These are phyloP conservation scores for Listronotus bonariensis DNA, from an alignment of 1,140 invertebrate species.

Conservation along the genomic window DNA sequence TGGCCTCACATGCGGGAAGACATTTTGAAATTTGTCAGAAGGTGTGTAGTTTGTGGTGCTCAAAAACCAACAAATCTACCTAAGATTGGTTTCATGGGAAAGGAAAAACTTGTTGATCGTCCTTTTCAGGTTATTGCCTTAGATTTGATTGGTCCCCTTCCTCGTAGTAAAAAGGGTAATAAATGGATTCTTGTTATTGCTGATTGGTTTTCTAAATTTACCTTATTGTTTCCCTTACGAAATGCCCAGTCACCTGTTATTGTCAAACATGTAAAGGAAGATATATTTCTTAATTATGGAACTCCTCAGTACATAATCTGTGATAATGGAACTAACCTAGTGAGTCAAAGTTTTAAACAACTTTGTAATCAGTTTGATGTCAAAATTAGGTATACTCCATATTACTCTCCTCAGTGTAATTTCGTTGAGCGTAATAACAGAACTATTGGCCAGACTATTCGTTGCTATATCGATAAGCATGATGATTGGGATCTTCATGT, in stretches of 20 bases:
- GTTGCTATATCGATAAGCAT: slow-evolving; percentile 29
- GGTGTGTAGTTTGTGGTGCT: slow-evolving; percentile 28
- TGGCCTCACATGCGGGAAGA: slow-evolving; percentile 32
- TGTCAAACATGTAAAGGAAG: slow-evolving; percentile 38
- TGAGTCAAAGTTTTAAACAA: slow-evolving; percentile 4
- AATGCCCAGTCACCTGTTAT: slow-evolving; percentile 15
- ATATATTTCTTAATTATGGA: slow-evolving; percentile 30
- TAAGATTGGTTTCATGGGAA: slow-evolving; percentile 28
- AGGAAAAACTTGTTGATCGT: slow-evolving; percentile 28
- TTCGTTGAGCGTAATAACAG: slow-evolving; percentile 33
- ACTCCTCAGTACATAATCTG: background rate
- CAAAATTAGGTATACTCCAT: slow-evolving; percentile 25
- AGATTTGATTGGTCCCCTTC: slow-evolving; percentile 55
- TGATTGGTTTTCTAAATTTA: no score
- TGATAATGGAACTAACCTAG: slow-evolving; percentile 39
- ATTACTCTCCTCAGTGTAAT: slow-evolving; percentile 29
- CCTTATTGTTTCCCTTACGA: no score
- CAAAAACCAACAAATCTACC: slow-evolving; percentile 23
- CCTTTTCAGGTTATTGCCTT: slow-evolving; percentile 43
- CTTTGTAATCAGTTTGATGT: slow-evolving; percentile 16
- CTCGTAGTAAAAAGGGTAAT: slow-evolving; percentile 39
- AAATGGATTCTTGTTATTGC: slow-evolving; percentile 46
- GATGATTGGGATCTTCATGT: slow-evolving; percentile 26
- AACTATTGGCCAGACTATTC: background rate
- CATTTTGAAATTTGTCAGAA: slow-evolving; percentile 14